These are phyloP conservation scores for Ancistrus triradiatus DNA, from an alignment of 2,113 vertebrate species.

Conservation along the genomic window DNA sequence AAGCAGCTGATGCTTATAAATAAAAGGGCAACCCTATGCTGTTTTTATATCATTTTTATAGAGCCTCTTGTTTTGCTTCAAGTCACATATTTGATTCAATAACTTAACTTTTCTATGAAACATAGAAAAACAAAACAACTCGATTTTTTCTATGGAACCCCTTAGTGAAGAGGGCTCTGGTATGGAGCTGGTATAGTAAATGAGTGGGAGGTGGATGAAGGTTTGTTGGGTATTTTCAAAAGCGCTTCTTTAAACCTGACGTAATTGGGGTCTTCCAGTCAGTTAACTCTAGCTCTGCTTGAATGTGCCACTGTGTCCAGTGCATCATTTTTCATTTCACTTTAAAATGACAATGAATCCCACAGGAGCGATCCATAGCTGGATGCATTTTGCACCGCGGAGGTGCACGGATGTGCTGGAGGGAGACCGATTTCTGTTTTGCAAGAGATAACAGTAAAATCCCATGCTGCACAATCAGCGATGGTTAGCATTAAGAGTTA, in stretches of 20 bases:
- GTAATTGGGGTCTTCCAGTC: slow-evolving; percentile 29
- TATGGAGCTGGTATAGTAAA: slow-evolving; percentile 36
- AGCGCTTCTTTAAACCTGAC: slow-evolving; percentile 28
- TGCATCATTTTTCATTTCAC: slow-evolving; percentile 8
- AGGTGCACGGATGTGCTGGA: slow-evolving; percentile 32
- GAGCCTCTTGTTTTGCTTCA: slow-evolving; percentile 35
- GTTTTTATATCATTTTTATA: slow-evolving; percentile 57
- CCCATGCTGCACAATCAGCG: slow-evolving; percentile 31
- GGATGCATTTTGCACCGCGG: slow-evolving; percentile 8
- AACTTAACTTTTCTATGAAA: slow-evolving; percentile 15
- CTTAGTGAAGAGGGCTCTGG: neutral
- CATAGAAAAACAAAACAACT: neutral
- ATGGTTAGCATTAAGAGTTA: slow-evolving; percentile 31
- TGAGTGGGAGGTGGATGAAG: slow-evolving; percentile 5
- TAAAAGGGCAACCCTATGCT: slow-evolving; percentile 59
- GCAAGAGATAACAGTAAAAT: slow-evolving; percentile 31
- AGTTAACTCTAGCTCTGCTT: slow-evolving; percentile 29
- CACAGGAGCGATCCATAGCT: slow-evolving; percentile 12
- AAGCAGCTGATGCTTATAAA: slow-evolving; percentile 68
- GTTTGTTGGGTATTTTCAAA: neutral
- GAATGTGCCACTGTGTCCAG: neutral
- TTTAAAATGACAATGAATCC: slow-evolving; percentile 38
- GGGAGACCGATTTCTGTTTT: slow-evolving; percentile 22
- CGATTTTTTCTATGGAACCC: neutral
- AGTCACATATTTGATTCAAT: slow-evolving; percentile 44